These are phyloP conservation scores for Wiebesia pumilae DNA, from an alignment of 1,140 invertebrate species.

Conservation along the genomic window DNA sequence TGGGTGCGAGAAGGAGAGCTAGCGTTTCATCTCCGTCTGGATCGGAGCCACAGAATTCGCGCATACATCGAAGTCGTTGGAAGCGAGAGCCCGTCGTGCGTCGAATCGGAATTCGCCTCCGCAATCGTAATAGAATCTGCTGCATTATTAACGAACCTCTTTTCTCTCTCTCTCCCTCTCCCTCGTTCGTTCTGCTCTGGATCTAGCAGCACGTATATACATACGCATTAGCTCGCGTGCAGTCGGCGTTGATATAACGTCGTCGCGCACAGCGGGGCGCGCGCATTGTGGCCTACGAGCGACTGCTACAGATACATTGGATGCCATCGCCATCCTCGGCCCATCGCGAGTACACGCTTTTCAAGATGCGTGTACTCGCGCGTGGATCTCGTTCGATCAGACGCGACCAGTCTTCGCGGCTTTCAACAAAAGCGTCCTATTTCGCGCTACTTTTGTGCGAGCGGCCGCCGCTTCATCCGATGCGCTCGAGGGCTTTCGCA, in stretches of 20 bases:
- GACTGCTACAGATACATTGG: too few species aligned
- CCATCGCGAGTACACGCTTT: background rate
- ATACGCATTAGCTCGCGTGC: too few species aligned
- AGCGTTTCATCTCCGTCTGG: too few species aligned
- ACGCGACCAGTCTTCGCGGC: background rate
- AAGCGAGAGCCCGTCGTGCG: slow-evolving; percentile 20
- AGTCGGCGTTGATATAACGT: background rate
- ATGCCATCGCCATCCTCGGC: too few species aligned
- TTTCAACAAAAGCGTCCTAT: slow-evolving; percentile 16
- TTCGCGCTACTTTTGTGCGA: background rate
- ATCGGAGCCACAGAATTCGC: background rate
- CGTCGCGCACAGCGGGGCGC: background rate
- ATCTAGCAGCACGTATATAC: background rate
- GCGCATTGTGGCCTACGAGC: background rate
- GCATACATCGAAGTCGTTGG: too few species aligned
- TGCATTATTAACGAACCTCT: slow-evolving; percentile 48
- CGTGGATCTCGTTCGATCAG: background rate
- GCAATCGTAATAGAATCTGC: slow-evolving; percentile 47
- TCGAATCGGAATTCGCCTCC: slow-evolving; percentile 46
- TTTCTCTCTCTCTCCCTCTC: background rate
- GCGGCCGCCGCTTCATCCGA: background rate
- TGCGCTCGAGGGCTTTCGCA: too few species aligned
- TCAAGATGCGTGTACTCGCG: background rate
- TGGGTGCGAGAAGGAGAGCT: background rate
- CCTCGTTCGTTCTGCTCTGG: background rate